Evolutionary conservation across 2,113 vertebrate species (phyloP).

Genomic region (Salvelinus alpinus): DNA sequence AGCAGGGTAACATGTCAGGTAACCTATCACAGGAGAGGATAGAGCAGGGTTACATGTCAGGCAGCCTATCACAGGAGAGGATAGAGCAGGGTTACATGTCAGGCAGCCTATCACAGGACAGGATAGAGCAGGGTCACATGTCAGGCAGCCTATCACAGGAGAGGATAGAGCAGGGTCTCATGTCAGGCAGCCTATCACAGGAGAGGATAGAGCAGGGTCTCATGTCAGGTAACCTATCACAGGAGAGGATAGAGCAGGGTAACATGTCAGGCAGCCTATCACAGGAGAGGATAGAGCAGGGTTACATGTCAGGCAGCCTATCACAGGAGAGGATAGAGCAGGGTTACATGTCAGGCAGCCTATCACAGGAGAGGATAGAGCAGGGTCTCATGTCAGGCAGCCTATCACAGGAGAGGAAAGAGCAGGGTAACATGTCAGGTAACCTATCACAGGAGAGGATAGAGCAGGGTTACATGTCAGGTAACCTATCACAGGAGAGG

Average conservation of each 20-base stretch:
- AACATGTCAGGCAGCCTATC: constrained; percentile 49
- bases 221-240: constrained; percentile 46
- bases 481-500: not conserved
- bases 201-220: not conserved
- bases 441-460: no score
- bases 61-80: constrained; percentile 45
- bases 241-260: not conserved
- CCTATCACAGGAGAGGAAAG: no score
- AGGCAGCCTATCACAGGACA: constrained; percentile 47
- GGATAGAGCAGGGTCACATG: not conserved
- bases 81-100: not conserved
- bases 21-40: constrained; percentile 45
- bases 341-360: no score
- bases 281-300: not conserved
- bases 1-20: not conserved
- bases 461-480: no score
- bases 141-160: constrained; percentile 44
- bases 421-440: no score
- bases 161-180: constrained; percentile 1
- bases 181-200: constrained; percentile 46
- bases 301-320: not conserved
- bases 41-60: not conserved
- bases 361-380: no score
- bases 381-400: no score
- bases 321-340: no score